These are phyloP conservation scores for Hyposoter didymator DNA, from an alignment of 2,888 invertebrate genomes.

Conservation along the genomic window DNA sequence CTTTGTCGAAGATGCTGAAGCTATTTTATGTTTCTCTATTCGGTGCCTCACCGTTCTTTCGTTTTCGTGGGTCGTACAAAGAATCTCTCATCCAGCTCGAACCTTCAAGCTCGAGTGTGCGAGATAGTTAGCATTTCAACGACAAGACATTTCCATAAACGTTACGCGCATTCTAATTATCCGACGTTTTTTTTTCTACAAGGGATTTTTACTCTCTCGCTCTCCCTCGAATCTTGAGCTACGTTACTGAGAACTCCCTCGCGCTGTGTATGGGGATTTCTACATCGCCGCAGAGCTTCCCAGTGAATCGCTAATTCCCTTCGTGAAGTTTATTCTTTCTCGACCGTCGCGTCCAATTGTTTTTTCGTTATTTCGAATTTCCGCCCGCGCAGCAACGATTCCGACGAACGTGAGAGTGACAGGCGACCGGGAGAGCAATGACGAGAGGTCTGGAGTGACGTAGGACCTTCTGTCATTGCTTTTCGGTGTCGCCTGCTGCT, in stretches of 20 bases:
- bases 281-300: neutral
- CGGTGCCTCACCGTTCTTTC: slow-evolving; percentile 37
- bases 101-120: slow-evolving; percentile 62
- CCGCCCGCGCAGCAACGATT: neutral
- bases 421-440: neutral
- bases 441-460: neutral
- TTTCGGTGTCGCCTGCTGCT: neutral
- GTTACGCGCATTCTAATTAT: slow-evolving; percentile 69
- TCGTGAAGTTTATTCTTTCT: neutral
- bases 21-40: slow-evolving; percentile 4
- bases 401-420: neutral
- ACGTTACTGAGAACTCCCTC: slow-evolving; percentile 53
- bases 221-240: slow-evolving; percentile 1
- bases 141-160: slow-evolving; percentile 69
- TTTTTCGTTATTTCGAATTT: neutral
- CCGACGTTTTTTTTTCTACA: slow-evolving; percentile 49
- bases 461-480: neutral
- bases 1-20: neutral
- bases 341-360: neutral
- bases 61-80: slow-evolving; percentile 59
- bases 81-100: slow-evolving; percentile 52
- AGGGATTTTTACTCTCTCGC: slow-evolving; percentile 15
- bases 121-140: slow-evolving; percentile 69
- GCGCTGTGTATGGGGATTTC: slow-evolving; percentile 14
- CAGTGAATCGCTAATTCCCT: neutral